A percentile compares a stretch with the other conserved stretches of the same genome.
phyloP scores from a whole-genome alignment of 2,113 vertebrate genomes.

The Phyllostomus discolor region DNA sequence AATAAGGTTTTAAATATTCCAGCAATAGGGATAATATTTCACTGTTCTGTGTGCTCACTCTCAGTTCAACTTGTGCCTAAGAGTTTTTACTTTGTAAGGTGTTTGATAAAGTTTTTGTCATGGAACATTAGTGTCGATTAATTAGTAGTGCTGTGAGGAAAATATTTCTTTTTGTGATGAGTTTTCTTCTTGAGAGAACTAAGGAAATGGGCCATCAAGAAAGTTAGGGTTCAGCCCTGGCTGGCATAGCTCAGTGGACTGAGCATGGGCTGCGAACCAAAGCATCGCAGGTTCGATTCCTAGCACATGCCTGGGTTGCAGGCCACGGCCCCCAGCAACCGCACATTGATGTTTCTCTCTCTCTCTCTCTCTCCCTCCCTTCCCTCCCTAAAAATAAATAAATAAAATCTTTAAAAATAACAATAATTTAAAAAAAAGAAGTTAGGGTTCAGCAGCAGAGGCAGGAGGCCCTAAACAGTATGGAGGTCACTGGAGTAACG shows the following conservation, averaged over 20 bases:
- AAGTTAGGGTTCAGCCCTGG: background rate
- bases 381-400: too few species aligned
- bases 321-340: too few species aligned
- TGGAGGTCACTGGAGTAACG: conserved; percentile 77
- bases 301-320: too few species aligned
- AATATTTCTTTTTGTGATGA: conserved; percentile 23
- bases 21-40: background rate
- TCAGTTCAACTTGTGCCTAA: background rate
- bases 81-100: background rate
- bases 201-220: background rate
- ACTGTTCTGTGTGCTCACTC: background rate
- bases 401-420: too few species aligned
- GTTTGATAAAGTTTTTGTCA: conserved; percentile 1
- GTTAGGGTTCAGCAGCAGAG: background rate
- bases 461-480: accelerated
- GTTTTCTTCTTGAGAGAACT: conserved; percentile 31
- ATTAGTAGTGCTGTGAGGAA: background rate
- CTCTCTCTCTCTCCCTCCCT: too few species aligned
- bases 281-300: too few species aligned
- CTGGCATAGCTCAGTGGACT: too few species aligned
- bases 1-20: background rate
- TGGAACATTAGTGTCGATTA: background rate
- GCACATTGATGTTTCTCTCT: too few species aligned
- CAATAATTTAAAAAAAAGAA: too few species aligned
- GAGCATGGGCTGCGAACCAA: too few species aligned